Base-by-base conservation (phyloP, 2,888 invertebrate species). In the Melanostoma mellinum region DNA sequence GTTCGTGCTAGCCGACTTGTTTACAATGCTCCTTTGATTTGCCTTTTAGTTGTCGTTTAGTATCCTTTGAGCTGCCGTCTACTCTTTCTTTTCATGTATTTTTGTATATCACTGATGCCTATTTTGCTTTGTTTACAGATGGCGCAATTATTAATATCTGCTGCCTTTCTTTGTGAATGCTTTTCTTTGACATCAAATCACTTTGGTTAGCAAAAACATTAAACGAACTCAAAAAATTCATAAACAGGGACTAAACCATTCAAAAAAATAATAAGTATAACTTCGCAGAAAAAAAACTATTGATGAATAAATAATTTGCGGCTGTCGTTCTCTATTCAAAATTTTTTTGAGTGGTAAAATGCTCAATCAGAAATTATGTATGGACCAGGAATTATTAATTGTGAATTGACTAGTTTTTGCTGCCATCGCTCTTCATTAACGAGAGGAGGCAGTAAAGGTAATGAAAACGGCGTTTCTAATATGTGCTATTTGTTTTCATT, bases 21-120 rank as follows among this genome's bases (percentile, higher is more conserved):
- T 30, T 4, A 40, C 61, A 55, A 55, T 77, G 56, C 61, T 73
- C 50, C 72, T 82, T 82, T 82, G 81, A 82, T 77, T 82, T 68
- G 77, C 77, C 56, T 82, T 82, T 82, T 82, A 82, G 81, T 82
- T 82, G 81, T 77, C 77, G 76, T 68, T 82, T 82, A 82, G 58
- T 73, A 73, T 82, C 67, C 77, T 82, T 77, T 82, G 77, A 82
- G 77, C 48, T 56, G 60, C 48, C 72, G 53, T 65, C 52, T 60
- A 40, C 55, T 53, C 36, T 30, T 33, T 60, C 61, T 44, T 55
- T 36, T 56, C 44, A 44, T 52, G 52, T 4, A 40, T 67, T 50
- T 8, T 38, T 44, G 50, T 33, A 42, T 46, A 44, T 63, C 63
- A 36, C 9, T 53, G 30, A 63, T 55, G 58, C 35, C 36, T 38